These are phyloP conservation scores for Phrynocephalus vlangalii DNA, from an alignment of 2,797 vertebrate genomes.

Conservation along the genomic window DNA sequence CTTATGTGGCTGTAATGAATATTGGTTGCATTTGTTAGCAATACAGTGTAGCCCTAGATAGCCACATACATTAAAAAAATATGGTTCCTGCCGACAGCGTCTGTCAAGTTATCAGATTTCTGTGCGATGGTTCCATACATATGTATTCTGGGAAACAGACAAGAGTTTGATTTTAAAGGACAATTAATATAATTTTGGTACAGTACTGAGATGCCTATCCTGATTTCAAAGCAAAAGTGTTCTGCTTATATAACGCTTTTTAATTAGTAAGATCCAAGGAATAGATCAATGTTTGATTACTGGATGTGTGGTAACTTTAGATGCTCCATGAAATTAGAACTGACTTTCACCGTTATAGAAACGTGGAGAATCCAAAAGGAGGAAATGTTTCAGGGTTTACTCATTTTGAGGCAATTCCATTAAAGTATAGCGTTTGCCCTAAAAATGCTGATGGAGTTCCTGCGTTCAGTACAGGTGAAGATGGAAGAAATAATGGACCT, in stretches of 20 bases:
- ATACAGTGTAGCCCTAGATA: slow-evolving; percentile 70
- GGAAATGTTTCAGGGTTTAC: neutral
- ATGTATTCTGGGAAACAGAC: neutral
- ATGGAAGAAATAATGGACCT: slow-evolving; percentile 41
- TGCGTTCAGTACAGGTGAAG: slow-evolving; percentile 60
- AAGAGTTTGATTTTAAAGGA: neutral
- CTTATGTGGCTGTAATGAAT: slow-evolving; percentile 73
- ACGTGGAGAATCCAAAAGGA: too few species aligned
- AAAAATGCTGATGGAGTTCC: slow-evolving; percentile 12
- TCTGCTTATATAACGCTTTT: too few species aligned
- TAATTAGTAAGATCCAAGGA: neutral
- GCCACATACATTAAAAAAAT: slow-evolving; percentile 75
- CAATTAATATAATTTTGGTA: neutral
- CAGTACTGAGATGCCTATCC: too few species aligned
- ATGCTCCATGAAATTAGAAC: neutral
- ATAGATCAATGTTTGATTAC: neutral
- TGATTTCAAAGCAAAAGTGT: too few species aligned
- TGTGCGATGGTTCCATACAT: slow-evolving; percentile 88
- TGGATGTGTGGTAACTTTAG: neutral
- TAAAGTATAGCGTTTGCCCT: neutral
- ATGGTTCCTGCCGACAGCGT: slow-evolving; percentile 86
- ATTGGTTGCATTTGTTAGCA: slow-evolving; percentile 72
- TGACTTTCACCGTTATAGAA: neutral
- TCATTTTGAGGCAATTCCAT: neutral
- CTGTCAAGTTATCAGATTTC: slow-evolving; percentile 76